Conservation (phyloP, 2,888 invertebrate genomes). For the Drosophila testacea region DNA sequence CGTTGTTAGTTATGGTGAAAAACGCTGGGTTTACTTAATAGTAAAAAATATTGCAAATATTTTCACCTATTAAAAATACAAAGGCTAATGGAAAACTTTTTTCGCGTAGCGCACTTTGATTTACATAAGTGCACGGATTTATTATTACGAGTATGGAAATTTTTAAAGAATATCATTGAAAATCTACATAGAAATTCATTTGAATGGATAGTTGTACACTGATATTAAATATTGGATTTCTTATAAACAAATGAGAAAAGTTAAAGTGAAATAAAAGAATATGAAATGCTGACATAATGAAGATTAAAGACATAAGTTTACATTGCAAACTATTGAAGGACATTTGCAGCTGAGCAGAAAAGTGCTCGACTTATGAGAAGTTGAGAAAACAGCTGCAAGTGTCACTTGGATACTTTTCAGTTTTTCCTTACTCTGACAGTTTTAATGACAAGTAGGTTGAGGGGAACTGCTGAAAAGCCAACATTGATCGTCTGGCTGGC, state of each 20-base stretch:
- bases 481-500: conserved; percentile 31
- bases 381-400: conserved; percentile 64
- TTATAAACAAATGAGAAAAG: neutral
- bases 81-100: conserved; percentile 29
- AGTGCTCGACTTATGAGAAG: conserved; percentile 25
- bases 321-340: conserved; percentile 31
- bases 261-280: neutral
- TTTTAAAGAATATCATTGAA: neutral
- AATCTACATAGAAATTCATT: neutral
- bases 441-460: conserved; percentile 51
- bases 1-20: conserved; percentile 19
- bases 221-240: neutral
- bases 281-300: conserved; percentile 28
- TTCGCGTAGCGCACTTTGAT: conserved; percentile 14
- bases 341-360: conserved; percentile 35
- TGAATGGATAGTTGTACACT: neutral
- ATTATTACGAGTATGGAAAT: neutral
- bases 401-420: conserved; percentile 58
- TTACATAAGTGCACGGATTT: conserved; percentile 10
- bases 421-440: conserved; percentile 53
- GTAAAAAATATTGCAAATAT: conserved; percentile 19
- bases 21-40: conserved; percentile 32
- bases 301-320: conserved; percentile 31
- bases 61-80: conserved; percentile 21
- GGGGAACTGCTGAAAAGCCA: conserved; percentile 18